Percentiles rank a stretch among this genome's conserved stretches.
These are phyloP conservation scores for Drosophila bipectinata DNA, from an alignment of 1,140 invertebrate species.

Conservation along the genomic window DNA sequence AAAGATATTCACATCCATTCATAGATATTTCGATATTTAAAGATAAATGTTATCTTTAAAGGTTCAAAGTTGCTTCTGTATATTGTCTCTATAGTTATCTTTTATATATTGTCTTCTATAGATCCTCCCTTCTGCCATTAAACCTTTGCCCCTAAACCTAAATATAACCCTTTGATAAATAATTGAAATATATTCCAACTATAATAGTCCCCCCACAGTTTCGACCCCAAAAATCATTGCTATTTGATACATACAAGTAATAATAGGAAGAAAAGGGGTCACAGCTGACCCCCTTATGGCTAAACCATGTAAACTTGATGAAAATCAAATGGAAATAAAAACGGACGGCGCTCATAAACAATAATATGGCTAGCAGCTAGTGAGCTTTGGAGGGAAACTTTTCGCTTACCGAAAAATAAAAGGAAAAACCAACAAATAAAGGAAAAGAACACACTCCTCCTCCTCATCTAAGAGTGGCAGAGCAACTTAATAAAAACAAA, in stretches of 20 bases:
- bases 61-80: too few species aligned
- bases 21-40: too few species aligned
- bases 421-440: conserved; percentile 14
- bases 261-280: conserved; percentile 1
- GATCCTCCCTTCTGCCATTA: too few species aligned
- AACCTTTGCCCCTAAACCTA: not conserved
- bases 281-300: conserved; percentile 55
- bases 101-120: too few species aligned
- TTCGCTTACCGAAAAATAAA: conserved; percentile 18
- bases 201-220: not conserved
- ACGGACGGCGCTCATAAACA: conserved; percentile 77
- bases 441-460: conserved; percentile 2
- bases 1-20: too few species aligned
- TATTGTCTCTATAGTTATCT: too few species aligned
- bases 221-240: conserved; percentile 13
- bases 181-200: not conserved
- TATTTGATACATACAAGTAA: conserved; percentile 23
- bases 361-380: conserved; percentile 64
- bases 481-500: conserved; percentile 79
- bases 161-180: not conserved
- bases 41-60: too few species aligned
- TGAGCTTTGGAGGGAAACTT: conserved; percentile 53
- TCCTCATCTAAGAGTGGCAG: not conserved
- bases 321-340: conserved; percentile 82
- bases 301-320: conserved; percentile 79